phyloP scores from a whole-genome alignment of 2,113 vertebrate genomes.

The Forbesichthys papilliferus region DNA sequence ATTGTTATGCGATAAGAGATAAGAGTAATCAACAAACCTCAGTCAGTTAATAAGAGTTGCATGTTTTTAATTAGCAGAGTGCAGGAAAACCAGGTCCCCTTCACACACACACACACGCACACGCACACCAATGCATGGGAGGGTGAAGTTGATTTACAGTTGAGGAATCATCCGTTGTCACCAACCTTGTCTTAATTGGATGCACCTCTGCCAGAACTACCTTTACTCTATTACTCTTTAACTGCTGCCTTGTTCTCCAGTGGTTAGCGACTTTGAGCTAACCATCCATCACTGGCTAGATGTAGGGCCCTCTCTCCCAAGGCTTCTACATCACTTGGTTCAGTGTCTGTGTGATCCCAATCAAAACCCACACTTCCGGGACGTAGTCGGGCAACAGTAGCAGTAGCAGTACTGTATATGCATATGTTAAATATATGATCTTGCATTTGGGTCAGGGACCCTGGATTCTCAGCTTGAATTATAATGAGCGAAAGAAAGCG shows the following conservation, averaged over 20 bases:
- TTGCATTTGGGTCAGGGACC: slow-evolving; percentile 63
- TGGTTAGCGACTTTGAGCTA: slow-evolving; percentile 28
- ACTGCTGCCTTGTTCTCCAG: slow-evolving; percentile 26
- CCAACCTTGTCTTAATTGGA: too few relatives aligned
- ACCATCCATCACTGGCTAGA: slow-evolving; percentile 44
- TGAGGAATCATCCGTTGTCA: too few relatives aligned
- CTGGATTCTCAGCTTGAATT: slow-evolving; percentile 46
- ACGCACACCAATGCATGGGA: too few relatives aligned
- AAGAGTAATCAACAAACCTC: too few relatives aligned
- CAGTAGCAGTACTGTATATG: slow-evolving; percentile 28
- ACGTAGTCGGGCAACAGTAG: not conserved
- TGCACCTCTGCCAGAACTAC: too few relatives aligned
- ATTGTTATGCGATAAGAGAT: too few relatives aligned
- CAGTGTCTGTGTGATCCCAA: slow-evolving; percentile 9
- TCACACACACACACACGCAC: too few relatives aligned
- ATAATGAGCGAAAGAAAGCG: slow-evolving; percentile 52
- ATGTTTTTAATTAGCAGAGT: too few relatives aligned
- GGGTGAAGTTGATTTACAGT: too few relatives aligned
- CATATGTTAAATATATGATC: slow-evolving; percentile 54
- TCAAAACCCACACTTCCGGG: slow-evolving; percentile 16
- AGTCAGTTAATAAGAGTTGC: too few relatives aligned
- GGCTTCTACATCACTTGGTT: too few relatives aligned
- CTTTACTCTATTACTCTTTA: not conserved
- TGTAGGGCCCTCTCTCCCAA: slow-evolving; percentile 29
- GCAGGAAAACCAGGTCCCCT: too few relatives aligned